Evolutionary conservation across 1,140 invertebrate genomes (phyloP), one percentile per base, ranked within the genome.

Genomic region (Eulimnadia texana): DNA sequence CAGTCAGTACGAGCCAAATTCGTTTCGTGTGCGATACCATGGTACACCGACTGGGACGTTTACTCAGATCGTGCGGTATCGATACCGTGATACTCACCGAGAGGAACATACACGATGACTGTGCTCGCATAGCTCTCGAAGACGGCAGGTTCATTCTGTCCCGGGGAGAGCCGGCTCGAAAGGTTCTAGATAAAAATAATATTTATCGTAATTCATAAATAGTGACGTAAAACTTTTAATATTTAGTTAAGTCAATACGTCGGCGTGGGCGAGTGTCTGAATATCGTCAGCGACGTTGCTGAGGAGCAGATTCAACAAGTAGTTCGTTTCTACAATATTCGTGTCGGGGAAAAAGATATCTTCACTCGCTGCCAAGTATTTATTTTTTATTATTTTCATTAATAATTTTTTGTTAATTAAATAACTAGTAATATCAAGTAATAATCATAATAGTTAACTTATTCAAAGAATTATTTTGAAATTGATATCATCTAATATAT

Each of bases 61-160:
- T 79, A 64, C 70, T 87, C 25, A 71, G 84, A 49, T 78, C 77
- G 67, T 82, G 79, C 69, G 84, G 84, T 1, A 76, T 84, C n/a
- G 80, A 86, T 69, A 79, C 79, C 2, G 61, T 72, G 16, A 76
- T 80, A 49, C 62, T 82, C 24, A 71, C 77, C 23, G 73, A 73
- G 61, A 68, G 75, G 65, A 70, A 73, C 6, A 69, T 73, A 57
- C 78, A 78, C 63, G 72, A 77, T 47, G 70, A 73, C 42, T 78
- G 77, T 64, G 72, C 77, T 2, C 70, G 76, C 65, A 67, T 77
- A 58, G 77, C 79, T 11, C 64, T 69, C 42, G 64, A 69, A 59
- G 77, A 84, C 60, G 71, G 76, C 20, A 73, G 82, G 55, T 73
- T 79, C 65, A 70, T 84, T 58, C 66, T 85, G 27, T 81, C 81